phyloP scores from a whole-genome alignment of 2,113 vertebrate genomes.

The Zapus hudsonius region DNA sequence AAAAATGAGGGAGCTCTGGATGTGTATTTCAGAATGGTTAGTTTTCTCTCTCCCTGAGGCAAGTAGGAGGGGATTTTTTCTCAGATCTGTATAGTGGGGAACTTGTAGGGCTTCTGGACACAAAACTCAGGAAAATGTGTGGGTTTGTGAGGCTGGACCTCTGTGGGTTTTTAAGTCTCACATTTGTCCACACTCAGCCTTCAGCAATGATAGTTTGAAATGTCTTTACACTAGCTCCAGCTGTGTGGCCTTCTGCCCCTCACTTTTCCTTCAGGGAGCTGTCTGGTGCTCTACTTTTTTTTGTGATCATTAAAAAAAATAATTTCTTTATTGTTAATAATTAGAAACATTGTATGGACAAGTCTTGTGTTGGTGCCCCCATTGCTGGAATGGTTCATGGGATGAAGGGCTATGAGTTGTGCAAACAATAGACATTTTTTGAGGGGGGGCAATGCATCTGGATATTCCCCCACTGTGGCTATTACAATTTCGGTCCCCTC shows the following conservation, averaged over 20 bases:
- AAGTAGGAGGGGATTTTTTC: constrained; percentile 3
- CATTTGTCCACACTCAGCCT: not conserved
- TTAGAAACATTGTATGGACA: too few species aligned
- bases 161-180: not conserved
- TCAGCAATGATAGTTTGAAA: not conserved
- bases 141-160: not conserved
- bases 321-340: too few species aligned
- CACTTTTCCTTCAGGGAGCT: not conserved
- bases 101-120: not conserved
- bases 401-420: too few species aligned
- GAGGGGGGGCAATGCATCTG: too few species aligned
- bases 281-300: too few species aligned
- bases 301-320: too few species aligned
- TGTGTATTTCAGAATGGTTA: not conserved
- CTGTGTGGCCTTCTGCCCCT: not conserved
- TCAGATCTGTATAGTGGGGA: not conserved
- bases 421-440: too few species aligned
- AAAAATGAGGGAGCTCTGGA: not conserved
- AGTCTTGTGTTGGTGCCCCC: too few species aligned
- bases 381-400: too few species aligned
- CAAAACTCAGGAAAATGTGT: not conserved
- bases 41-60: not conserved
- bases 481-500: too few species aligned
- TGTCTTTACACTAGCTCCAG: not conserved
- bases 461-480: too few species aligned